Conservation (phyloP, 2,113 vertebrate genomes). For the Pagrus major region DNA sequence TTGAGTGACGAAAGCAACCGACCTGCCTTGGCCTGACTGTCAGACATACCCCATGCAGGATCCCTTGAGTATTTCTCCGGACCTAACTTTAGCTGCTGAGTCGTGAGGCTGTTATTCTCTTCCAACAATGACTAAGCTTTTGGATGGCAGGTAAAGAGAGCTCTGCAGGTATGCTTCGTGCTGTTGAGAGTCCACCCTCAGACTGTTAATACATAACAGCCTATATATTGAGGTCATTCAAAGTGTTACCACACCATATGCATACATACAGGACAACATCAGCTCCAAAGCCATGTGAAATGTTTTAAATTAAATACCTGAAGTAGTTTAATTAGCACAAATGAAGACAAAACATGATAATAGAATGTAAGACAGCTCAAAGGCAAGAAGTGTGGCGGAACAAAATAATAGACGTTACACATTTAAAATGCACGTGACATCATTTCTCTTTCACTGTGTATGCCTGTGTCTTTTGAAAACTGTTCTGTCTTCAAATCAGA, state of each 20-base stretch:
- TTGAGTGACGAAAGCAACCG: conserved; percentile 1
- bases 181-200: not conserved
- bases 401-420: not conserved
- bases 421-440: not conserved
- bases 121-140: not conserved
- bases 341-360: not conserved
- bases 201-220: not conserved
- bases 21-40: not conserved
- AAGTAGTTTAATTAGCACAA: no score
- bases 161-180: not conserved
- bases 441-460: not conserved
- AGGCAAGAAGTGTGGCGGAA: not conserved
- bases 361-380: no score
- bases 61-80: not conserved
- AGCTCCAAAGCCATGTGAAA: not conserved
- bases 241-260: no score
- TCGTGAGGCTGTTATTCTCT: not conserved
- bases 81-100: conserved; percentile 17
- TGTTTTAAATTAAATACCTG: not conserved
- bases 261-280: not conserved
- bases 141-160: not conserved
- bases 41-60: not conserved
- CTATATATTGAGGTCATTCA: not conserved
- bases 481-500: no score
- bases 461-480: not conserved